Evolutionary conservation across 2,888 invertebrate genomes (phyloP).

Genomic region (Halocaridina rubra): DNA sequence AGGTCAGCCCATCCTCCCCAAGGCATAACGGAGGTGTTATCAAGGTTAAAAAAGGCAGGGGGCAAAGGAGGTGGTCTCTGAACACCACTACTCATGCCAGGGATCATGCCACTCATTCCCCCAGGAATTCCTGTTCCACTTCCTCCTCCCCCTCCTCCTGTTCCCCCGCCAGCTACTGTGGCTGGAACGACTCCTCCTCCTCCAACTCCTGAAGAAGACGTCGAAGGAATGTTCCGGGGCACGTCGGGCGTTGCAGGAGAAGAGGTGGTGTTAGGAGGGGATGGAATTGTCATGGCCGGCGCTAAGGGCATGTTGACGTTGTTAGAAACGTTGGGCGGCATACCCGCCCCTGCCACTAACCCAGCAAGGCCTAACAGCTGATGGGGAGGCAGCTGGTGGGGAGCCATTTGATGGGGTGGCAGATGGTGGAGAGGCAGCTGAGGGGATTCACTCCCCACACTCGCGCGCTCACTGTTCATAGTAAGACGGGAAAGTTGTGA

Average conservation of each 20-base stretch:
- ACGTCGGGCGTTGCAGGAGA: neutral
- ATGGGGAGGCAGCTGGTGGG: constrained; percentile 40
- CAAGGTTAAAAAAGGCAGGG: constrained; percentile 34
- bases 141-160: neutral
- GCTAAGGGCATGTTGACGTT: constrained; percentile 23
- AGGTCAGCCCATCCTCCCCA: constrained; percentile 59
- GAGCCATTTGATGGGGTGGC: neutral
- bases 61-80: constrained; percentile 24
- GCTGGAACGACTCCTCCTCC: constrained; percentile 25
- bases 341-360: constrained; percentile 57
- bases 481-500: too few species aligned
- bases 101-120: constrained; percentile 16
- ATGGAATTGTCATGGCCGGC: neutral
- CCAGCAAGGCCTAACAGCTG: constrained; percentile 57
- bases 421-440: constrained; percentile 49
- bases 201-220: neutral
- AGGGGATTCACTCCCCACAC: constrained; percentile 31
- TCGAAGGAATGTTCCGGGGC: constrained; percentile 7
- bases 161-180: neutral
- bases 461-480: constrained; percentile 46
- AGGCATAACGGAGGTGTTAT: constrained; percentile 7
- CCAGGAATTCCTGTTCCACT: constrained; percentile 2
- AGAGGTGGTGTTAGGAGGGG: neutral
- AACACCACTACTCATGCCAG: neutral
- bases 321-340: constrained; percentile 15